phyloP scores from a whole-genome alignment of 2,113 vertebrate genomes.

The Scartelaos histophorus region DNA sequence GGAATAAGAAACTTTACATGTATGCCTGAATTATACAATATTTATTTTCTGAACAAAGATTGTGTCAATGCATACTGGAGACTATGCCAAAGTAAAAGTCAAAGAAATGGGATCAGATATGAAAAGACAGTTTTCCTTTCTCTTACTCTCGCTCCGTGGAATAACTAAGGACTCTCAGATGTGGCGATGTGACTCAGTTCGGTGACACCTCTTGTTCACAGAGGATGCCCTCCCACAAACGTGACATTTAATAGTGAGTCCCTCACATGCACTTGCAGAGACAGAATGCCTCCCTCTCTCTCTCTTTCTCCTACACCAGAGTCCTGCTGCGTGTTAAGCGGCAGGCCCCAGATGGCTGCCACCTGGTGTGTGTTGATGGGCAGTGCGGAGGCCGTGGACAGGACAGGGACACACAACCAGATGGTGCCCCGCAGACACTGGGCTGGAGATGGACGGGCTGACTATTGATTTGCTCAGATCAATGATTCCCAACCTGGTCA shows the following conservation, averaged over 20 bases:
- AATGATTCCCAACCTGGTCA: slow-evolving; percentile 73
- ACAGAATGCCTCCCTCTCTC: slow-evolving; percentile 35
- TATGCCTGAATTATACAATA: neutral
- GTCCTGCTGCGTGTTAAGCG: slow-evolving; percentile 65
- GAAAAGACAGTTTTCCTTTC: neutral
- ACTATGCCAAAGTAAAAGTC: slow-evolving; percentile 24
- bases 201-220: slow-evolving; percentile 24
- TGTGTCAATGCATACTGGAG: slow-evolving; percentile 30
- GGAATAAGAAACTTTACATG: neutral
- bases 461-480: slow-evolving; percentile 75
- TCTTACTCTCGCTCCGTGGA: slow-evolving; percentile 9
- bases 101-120: neutral
- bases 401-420: slow-evolving; percentile 66
- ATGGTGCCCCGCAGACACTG: slow-evolving; percentile 61
- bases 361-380: slow-evolving; percentile 66
- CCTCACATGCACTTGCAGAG: slow-evolving; percentile 44
- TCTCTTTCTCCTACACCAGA: slow-evolving; percentile 62
- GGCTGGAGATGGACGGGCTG: slow-evolving; percentile 60
- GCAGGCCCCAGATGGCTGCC: slow-evolving; percentile 71
- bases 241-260: slow-evolving; percentile 57
- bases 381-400: slow-evolving; percentile 52
- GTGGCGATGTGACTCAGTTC: slow-evolving; percentile 19
- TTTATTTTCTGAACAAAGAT: slow-evolving; percentile 12
- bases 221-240: slow-evolving; percentile 48
- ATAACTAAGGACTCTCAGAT: neutral